These are phyloP conservation scores for Pristionchus entomophagus DNA, from an alignment of 2,888 invertebrate genomes.

Conservation along the genomic window DNA sequence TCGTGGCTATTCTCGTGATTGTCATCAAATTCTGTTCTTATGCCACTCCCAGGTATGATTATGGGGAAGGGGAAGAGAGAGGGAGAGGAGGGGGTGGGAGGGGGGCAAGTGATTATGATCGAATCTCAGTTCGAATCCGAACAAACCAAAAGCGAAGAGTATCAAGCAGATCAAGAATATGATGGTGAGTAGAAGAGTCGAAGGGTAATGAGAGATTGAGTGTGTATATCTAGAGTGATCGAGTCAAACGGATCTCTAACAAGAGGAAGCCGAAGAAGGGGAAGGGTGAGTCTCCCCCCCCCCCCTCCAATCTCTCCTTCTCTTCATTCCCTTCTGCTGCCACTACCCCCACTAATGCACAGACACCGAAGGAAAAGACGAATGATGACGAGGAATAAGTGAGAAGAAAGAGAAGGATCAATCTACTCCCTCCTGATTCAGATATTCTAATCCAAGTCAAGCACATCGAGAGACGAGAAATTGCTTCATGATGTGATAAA, in stretches of 20 bases:
- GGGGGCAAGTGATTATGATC: too few relatives aligned
- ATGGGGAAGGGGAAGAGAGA: neutral
- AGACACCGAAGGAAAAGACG: neutral
- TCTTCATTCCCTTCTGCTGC: too few relatives aligned
- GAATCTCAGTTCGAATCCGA: neutral
- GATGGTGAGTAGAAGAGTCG: neutral
- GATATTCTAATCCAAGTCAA: neutral
- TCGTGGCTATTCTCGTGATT: neutral
- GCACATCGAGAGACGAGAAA: conserved; percentile 18
- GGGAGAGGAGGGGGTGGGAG: too few relatives aligned
- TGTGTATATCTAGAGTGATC: neutral
- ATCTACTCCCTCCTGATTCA: neutral
- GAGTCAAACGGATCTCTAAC: neutral
- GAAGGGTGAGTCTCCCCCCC: neutral
- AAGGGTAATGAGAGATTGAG: neutral
- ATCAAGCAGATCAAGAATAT: conserved; percentile 7
- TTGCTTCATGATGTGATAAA: conserved; percentile 6
- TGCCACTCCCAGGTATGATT: neutral
- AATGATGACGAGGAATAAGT: neutral
- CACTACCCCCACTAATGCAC: too few relatives aligned
- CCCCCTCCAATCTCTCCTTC: too few relatives aligned
- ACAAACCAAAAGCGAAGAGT: conserved; percentile 17
- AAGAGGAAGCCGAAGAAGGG: neutral
- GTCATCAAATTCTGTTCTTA: conserved; percentile 31
- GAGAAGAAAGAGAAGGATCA: too few relatives aligned